Percentiles rank a stretch among this genome's conserved stretches.
Evolutionary conservation across 53 echinoderm and acorn worm species (phyloP).

Genomic region (Antedon mediterranea): DNA sequence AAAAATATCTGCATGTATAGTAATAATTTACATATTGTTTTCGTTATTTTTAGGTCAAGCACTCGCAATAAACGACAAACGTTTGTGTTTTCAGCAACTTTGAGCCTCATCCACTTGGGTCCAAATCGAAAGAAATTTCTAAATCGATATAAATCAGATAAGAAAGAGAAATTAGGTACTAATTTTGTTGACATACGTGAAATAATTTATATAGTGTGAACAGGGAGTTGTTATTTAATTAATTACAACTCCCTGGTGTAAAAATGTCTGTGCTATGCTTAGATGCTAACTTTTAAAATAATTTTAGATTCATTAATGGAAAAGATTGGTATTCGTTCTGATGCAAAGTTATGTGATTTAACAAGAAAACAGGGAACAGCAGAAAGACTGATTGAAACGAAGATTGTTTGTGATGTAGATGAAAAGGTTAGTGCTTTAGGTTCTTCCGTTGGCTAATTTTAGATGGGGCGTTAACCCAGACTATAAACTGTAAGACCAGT

Average conservation of each 20-base stretch:
- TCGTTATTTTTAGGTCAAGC: conserved; percentile 25
- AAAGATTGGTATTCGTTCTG: conserved; percentile 43
- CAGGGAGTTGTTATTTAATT: no score
- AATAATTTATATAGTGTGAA: no score
- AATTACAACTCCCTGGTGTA: no score
- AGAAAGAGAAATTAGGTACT: conserved; percentile 70
- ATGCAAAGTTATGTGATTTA: conserved; percentile 62
- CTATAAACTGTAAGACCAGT: no score
- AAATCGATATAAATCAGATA: conserved; percentile 31
- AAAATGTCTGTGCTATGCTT: no score
- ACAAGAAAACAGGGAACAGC: conserved; percentile 76
- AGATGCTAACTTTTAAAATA: no score
- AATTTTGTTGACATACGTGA: no score
- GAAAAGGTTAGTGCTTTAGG: conserved; percentile 56
- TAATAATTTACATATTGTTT: background rate
- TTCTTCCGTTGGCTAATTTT: no score
- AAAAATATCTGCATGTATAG: no score
- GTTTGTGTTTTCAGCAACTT: conserved; percentile 84
- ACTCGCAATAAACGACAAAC: conserved; percentile 38
- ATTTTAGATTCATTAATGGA: conserved; percentile 49
- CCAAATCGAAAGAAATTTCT: conserved; percentile 35
- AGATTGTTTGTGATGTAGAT: conserved; percentile 57
- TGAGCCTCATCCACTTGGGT: conserved; percentile 68
- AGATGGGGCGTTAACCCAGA: no score
- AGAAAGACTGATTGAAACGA: conserved; percentile 60